These are phyloP conservation scores for Diabrotica undecimpunctata DNA, from an alignment of 1,140 invertebrate species.

Conservation along the genomic window DNA sequence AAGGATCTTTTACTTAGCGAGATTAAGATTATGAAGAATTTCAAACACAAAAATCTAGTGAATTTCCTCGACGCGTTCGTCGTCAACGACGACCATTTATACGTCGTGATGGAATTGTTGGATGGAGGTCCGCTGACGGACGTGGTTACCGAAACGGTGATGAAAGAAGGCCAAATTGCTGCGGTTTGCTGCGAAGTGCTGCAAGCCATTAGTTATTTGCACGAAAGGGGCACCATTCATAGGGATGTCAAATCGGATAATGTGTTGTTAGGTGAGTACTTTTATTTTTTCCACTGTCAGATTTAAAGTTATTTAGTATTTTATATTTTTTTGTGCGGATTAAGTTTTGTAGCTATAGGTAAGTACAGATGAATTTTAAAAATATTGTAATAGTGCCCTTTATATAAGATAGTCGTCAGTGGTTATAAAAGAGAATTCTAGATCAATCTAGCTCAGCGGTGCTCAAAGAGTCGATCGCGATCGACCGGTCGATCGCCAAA, in stretches of 20 bases:
- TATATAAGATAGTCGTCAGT: too few species aligned
- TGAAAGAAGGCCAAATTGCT: conserved; percentile 96
- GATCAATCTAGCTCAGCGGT: too few species aligned
- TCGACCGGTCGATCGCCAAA: too few species aligned
- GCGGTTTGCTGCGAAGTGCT: conserved; percentile 91
- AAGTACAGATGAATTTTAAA: too few species aligned
- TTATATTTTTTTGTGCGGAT: too few species aligned
- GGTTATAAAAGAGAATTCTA: too few species aligned
- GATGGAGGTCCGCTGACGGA: conserved; percentile 95
- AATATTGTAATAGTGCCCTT: too few species aligned
- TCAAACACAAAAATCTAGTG: conserved; percentile 93
- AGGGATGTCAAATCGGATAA: conserved; percentile 97
- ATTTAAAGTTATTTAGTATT: too few species aligned
- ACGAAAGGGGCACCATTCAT: conserved; percentile 87
- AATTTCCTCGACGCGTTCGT: conserved; percentile 94
- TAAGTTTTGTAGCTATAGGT: too few species aligned
- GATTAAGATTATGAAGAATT: conserved; percentile 89
- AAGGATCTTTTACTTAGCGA: conserved; percentile 95
- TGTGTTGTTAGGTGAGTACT: conserved; percentile 64
- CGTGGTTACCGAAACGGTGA: conserved; percentile 95
- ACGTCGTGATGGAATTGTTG: conserved; percentile 93
- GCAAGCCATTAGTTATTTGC: conserved; percentile 88
- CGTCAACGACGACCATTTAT: conserved; percentile 84
- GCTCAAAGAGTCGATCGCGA: too few species aligned
- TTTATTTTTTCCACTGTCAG: too few species aligned